These are phyloP conservation scores for Trigoniulus corallinus DNA, from an alignment of 1,140 invertebrate species.

Conservation along the genomic window DNA sequence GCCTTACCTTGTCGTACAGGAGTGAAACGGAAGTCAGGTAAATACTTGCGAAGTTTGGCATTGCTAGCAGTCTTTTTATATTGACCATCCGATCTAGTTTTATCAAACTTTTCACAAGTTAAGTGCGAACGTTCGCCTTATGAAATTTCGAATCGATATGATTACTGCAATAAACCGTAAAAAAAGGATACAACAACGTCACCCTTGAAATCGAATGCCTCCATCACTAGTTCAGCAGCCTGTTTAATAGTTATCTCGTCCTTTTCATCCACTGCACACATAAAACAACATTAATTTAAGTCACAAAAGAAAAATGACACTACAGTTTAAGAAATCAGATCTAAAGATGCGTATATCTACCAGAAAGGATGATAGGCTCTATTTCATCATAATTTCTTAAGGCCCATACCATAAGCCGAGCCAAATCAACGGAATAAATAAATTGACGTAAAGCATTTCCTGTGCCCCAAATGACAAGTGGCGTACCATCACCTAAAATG, in stretches of 20 bases:
- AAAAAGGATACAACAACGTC: conserved; percentile 25
- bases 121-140: conserved; percentile 34
- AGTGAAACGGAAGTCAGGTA: conserved; percentile 82
- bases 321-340: background rate
- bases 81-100: conserved; percentile 83
- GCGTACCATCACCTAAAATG: conserved; percentile 3
- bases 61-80: conserved; percentile 98
- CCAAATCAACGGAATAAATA: conserved; percentile 90
- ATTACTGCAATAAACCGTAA: background rate
- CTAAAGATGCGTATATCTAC: too few species aligned
- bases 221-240: conserved; percentile 58
- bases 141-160: background rate
- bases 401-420: conserved; percentile 79
- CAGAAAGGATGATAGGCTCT: conserved; percentile 86
- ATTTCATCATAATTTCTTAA: conserved; percentile 67
- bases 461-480: conserved; percentile 56
- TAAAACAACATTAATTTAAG: background rate
- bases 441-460: conserved; percentile 90
- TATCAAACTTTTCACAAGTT: conserved; percentile 58
- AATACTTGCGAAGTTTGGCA: conserved; percentile 58
- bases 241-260: conserved; percentile 78
- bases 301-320: too few species aligned
- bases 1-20: conserved; percentile 46
- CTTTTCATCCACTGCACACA: conserved; percentile 56
- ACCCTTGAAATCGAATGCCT: conserved; percentile 37